Evolutionary conservation across 2,888 invertebrate species (phyloP).

Genomic region (Phengaris alcon): DNA sequence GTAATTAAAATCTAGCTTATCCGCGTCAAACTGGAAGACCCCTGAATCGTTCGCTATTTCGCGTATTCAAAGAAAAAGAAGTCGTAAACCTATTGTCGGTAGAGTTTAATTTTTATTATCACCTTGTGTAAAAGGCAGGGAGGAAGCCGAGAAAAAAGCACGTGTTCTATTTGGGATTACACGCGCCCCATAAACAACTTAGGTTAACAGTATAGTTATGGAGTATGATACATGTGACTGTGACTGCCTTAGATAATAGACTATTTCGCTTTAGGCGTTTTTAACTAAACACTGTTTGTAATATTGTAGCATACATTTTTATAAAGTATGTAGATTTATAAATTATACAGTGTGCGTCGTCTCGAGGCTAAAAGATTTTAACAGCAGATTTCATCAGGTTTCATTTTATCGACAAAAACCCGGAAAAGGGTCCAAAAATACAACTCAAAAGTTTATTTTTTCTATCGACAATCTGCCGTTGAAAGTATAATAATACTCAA

Average conservation of each 20-base stretch:
- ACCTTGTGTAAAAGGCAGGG: slow-evolving; percentile 43
- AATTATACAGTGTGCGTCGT: not conserved
- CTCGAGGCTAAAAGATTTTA: not conserved
- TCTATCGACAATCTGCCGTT: no score
- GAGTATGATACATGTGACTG: slow-evolving; percentile 26
- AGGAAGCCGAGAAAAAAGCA: slow-evolving; percentile 74
- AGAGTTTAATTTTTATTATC: slow-evolving; percentile 45
- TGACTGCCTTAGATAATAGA: slow-evolving; percentile 27
- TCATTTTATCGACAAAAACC: no score
- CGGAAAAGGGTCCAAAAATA: no score
- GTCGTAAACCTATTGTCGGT: slow-evolving; percentile 41
- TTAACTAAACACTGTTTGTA: not conserved
- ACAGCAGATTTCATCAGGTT: no score
- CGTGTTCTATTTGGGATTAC: slow-evolving; percentile 78
- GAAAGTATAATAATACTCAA: no score
- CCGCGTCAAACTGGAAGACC: slow-evolving; percentile 70
- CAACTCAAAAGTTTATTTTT: no score
- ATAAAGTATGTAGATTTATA: not conserved
- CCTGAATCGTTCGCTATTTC: slow-evolving; percentile 60
- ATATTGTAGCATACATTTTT: not conserved
- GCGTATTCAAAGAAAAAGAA: slow-evolving; percentile 38
- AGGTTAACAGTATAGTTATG: slow-evolving; percentile 56
- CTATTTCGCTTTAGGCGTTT: slow-evolving; percentile 26
- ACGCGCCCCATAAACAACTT: slow-evolving; percentile 68
- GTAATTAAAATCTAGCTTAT: slow-evolving; percentile 75